These are phyloP conservation scores for Collichthys lucidus DNA, from an alignment of 2,113 vertebrate genomes.

Conservation along the genomic window DNA sequence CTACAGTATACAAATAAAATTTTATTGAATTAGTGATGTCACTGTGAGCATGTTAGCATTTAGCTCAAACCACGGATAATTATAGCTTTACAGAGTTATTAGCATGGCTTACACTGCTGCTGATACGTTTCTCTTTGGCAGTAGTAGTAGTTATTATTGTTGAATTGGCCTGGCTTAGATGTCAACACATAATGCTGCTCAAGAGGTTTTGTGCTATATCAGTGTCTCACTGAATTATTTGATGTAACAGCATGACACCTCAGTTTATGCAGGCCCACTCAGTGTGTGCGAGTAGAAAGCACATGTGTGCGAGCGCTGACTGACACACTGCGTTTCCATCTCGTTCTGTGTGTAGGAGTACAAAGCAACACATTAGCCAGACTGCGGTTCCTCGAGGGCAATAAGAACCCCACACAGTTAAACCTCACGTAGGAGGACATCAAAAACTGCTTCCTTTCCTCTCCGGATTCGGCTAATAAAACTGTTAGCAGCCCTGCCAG, in stretches of 20 bases:
- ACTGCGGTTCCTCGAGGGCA: constrained; percentile 75
- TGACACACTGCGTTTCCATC: constrained; percentile 50
- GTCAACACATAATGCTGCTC: not conserved
- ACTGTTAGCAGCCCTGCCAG: constrained; percentile 68
- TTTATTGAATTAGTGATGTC: too few species aligned
- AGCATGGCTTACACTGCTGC: too few species aligned
- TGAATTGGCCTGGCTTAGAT: not conserved
- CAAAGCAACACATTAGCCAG: constrained; percentile 80
- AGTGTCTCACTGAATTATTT: constrained; percentile 39
- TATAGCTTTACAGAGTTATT: not conserved
- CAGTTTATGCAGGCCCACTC: constrained; percentile 48
- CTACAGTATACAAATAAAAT: too few species aligned
- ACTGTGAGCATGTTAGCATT: not conserved
- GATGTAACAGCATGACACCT: constrained; percentile 46
- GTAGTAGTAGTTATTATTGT: not conserved
- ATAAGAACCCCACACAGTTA: constrained; percentile 73
- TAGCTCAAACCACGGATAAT: not conserved
- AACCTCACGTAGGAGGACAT: constrained; percentile 79
- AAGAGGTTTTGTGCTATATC: constrained; percentile 32
- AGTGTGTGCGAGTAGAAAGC: constrained; percentile 41
- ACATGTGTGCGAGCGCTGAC: constrained; percentile 33
- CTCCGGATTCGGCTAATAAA: constrained; percentile 74
- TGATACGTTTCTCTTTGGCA: not conserved
- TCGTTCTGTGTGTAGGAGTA: constrained; percentile 73
- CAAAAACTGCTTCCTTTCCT: constrained; percentile 68